A percentile compares a stretch with the other conserved stretches of the same genome.
Evolutionary conservation across 1,140 invertebrate genomes (phyloP).

Genomic region (Colletes gigas): DNA sequence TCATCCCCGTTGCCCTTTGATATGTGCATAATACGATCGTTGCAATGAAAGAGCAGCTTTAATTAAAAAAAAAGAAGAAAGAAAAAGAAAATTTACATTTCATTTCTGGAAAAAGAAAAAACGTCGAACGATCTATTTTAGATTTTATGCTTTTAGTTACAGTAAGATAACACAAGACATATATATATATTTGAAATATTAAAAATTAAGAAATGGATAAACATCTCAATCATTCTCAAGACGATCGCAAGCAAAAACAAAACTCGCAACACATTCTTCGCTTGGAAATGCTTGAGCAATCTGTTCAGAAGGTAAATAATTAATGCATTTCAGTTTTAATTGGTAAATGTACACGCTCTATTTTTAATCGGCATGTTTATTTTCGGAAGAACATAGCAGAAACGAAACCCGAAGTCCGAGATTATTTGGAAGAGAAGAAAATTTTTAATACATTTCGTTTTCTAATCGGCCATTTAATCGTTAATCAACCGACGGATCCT

Average conservation of each 20-base stretch:
- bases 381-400: background rate
- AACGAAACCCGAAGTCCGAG: background rate
- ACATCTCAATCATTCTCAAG: no score
- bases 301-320: background rate
- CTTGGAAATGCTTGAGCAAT: background rate
- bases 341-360: background rate
- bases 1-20: no score
- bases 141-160: no score
- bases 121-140: no score
- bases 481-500: slow-evolving; percentile 76
- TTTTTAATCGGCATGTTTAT: background rate
- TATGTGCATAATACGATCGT: no score
- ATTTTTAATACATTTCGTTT: slow-evolving; percentile 80
- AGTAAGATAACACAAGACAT: no score
- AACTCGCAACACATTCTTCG: background rate
- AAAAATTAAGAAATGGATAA: slow-evolving; percentile 30
- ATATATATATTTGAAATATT: background rate
- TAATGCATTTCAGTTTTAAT: background rate
- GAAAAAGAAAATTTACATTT: no score
- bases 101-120: no score
- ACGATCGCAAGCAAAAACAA: background rate
- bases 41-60: no score
- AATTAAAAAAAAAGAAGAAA: no score
- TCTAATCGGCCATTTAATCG: slow-evolving; percentile 77
- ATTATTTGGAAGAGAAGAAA: slow-evolving; percentile 72